phyloP scores from a whole-genome alignment of 1,140 invertebrate genomes.

The Helicoverpa zea region DNA sequence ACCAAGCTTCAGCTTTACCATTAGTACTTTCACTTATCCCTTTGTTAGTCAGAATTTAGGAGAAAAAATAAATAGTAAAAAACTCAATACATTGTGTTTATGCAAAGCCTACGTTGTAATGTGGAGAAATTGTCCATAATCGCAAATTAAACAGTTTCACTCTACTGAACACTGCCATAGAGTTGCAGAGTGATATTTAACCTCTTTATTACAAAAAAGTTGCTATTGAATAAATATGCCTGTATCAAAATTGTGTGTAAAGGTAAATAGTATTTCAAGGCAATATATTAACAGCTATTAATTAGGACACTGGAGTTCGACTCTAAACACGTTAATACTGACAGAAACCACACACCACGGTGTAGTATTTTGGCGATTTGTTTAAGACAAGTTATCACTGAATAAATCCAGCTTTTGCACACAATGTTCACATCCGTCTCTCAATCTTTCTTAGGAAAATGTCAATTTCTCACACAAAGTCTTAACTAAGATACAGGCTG shows the following conservation, averaged over 20 bases:
- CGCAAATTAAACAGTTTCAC: not conserved
- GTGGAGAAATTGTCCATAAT: conserved; percentile 55
- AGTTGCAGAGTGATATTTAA: not conserved
- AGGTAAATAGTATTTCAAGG: too few relatives aligned
- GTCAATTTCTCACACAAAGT: conserved; percentile 49
- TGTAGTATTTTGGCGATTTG: not conserved
- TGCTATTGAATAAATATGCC: not conserved
- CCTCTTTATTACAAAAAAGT: conserved; percentile 4
- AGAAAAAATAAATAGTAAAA: conserved; percentile 49
- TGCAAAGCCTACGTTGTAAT: conserved; percentile 46
- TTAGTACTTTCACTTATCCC: conserved; percentile 54
- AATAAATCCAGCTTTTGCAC: not conserved
- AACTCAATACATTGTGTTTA: conserved; percentile 59
- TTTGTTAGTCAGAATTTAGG: conserved; percentile 54
- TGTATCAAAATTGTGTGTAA: too few relatives aligned
- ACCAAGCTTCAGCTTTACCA: conserved; percentile 59
- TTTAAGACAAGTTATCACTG: not conserved
- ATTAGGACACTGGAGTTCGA: conserved; percentile 9
- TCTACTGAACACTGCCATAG: not conserved
- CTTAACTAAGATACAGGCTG: conserved; percentile 29
- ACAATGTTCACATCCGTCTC: not conserved
- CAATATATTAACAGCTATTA: not conserved
- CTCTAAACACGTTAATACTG: conserved; percentile 26
- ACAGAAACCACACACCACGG: not conserved
- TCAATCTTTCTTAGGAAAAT: not conserved